Percentiles rank a stretch among this genome's conserved stretches.
Conservation (phyloP, 2,113 vertebrate species). For the Zapus hudsonius region DNA sequence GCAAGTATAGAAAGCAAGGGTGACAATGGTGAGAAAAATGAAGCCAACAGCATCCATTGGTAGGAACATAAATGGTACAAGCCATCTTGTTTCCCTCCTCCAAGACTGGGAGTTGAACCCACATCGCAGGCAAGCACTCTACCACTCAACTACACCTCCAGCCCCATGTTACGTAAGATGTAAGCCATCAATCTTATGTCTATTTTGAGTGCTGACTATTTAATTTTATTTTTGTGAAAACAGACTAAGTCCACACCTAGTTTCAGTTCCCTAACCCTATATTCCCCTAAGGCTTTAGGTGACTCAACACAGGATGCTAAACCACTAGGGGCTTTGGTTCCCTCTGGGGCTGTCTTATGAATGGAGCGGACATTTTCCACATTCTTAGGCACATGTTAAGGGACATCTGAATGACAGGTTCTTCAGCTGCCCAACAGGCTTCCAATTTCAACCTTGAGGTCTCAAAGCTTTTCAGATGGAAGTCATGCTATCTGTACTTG, state of each 20-base stretch:
- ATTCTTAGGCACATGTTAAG: not conserved
- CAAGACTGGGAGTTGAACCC: not conserved
- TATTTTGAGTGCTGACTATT: not conserved
- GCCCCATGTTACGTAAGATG: not conserved
- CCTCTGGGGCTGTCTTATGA: not conserved
- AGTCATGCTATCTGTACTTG: not conserved
- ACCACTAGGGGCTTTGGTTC: not conserved
- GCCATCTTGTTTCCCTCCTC: no score
- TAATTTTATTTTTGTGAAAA: slow-evolving; percentile 13
- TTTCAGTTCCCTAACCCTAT: not conserved
- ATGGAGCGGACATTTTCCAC: not conserved
- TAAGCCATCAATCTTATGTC: not conserved
- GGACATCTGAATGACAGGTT: not conserved
- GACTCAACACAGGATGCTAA: slow-evolving; percentile 8
- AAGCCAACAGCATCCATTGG: not conserved
- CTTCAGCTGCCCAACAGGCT: not conserved
- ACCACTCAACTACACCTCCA: not conserved
- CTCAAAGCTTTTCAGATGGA: not conserved
- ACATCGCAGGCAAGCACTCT: not conserved
- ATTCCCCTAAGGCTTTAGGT: not conserved
- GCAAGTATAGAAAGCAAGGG: not conserved
- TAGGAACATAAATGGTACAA: not conserved
- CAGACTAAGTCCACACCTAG: not conserved
- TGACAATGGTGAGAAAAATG: not conserved
- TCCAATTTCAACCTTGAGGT: not conserved